Conservation (phyloP, 1,140 invertebrate species). For the Euschistus heros region DNA sequence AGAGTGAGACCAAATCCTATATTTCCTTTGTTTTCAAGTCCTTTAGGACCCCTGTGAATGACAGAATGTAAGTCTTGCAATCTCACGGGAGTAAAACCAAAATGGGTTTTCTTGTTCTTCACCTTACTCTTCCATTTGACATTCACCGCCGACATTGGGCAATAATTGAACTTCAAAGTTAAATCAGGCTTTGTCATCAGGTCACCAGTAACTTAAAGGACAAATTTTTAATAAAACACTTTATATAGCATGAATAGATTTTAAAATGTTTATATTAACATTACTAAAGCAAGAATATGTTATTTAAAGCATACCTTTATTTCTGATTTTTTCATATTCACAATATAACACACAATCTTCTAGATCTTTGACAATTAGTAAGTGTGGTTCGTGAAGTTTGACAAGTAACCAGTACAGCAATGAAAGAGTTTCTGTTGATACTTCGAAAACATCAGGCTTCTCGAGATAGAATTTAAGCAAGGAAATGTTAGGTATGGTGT, state of each 20-base stretch:
- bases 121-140: not conserved
- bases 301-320: not conserved
- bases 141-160: not conserved
- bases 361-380: not conserved
- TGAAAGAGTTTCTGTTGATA: not conserved
- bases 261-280: not conserved
- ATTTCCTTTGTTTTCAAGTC: not conserved
- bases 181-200: not conserved
- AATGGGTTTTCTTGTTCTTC: not conserved
- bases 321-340: not conserved
- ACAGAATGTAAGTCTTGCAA: not conserved
- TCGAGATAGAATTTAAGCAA: not conserved
- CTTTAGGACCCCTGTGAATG: not conserved
- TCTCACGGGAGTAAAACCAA: not conserved
- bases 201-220: not conserved
- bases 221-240: not conserved
- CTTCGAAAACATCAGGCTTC: not conserved
- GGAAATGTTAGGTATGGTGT: not conserved
- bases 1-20: not conserved
- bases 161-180: not conserved
- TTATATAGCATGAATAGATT: not conserved
- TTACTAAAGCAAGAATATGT: not conserved
- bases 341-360: not conserved
- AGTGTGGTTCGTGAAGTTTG: not conserved
- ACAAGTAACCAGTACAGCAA: not conserved